Evolutionary conservation across 2,113 vertebrate genomes (phyloP), one percentile per base, ranked within the genome.

Genomic region (Tautogolabrus adspersus): DNA sequence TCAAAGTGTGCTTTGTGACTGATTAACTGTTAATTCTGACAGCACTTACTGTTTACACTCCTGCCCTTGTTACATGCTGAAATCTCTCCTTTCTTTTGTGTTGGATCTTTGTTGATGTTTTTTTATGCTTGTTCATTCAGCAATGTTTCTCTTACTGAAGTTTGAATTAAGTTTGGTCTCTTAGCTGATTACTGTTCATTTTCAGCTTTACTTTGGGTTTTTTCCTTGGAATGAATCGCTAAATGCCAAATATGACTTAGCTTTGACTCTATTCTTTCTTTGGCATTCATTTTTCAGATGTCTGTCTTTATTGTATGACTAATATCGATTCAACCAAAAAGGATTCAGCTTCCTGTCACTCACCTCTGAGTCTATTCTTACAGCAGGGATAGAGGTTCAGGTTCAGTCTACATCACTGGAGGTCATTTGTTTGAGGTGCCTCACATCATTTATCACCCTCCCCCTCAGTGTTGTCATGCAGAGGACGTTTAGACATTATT

Each of bases 401-500:
- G 21, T 67, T 44, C 16, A 73, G 37, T 51, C 57, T 34, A 26
- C 52, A 46, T 22, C 6, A 58, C 57, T 52, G 15, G 64, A 54
- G 54, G 59, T 68, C 19, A 49, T 72, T 56, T 85, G 57, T 76
- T 66, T 83, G 51, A 85, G 52, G 57, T 63, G 30, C 60, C 61
- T 79, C 54, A 62, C 69, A 63, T 83, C 81, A 75, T 38, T 70
- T 70, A 75, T 61, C 72, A 71, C 37, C 72, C 54, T 54, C 63
- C 21, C 52, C 22, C 65, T 63, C 60, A 8, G 65, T 66, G 79
- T 75, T 64, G 66, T 63, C 11, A 3, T 77, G 68, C 49, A 16
- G 69, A 75, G 71, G n/a, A 57, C 63, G 61, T 77, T 86, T 66
- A 49, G 37, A 81, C 74, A 68, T 88, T 64, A 81, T 85, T 81